Base-by-base conservation (phyloP, 2,113 vertebrate species). In the Ramphastos sulfuratus region DNA sequence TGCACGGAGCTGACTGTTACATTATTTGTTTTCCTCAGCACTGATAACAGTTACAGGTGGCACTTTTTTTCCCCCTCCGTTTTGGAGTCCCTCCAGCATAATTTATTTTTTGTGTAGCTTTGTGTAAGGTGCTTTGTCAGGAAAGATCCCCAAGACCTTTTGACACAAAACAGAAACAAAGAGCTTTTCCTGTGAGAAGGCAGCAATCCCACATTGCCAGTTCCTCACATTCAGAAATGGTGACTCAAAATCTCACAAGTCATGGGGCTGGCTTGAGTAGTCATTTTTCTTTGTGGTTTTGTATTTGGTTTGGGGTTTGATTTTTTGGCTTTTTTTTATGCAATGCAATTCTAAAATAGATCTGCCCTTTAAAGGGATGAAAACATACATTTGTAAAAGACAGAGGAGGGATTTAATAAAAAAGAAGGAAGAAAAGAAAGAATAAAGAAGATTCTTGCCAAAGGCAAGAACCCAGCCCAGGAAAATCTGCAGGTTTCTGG, bases 21-120 rank as follows among this genome's bases (percentile, higher is more conserved):
- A 21, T 92, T 92, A 12, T 35, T 87, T 93, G 56, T 95, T 92
- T 82, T 79, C n/a, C 86, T 86, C 73, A 81, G 12, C 42, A 16
- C 21, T 80, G 55, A 5, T 66, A 92, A 82, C 42, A 90, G 59
- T 78, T 93, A 24, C 59, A 95, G 56, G 63, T 84, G 66, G 80
- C 44, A 30, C 44, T 60, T 65, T 76, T 75, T 82, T 77, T 5
- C 12, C 15, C 6, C 83, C 55, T 84, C 80, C 13, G 15, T 78
- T 82, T 79, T 73, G 27, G 87, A 65, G 50, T 72, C 56, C 35
- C 70, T 80, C 15, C 30, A 64, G 75, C 71, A 64, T 55, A 84
- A 87, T 90, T 94, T 92, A 70, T 76, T 93, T 39, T 87, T 64
- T 85, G 14, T 70, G 33, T 33, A 30, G 31, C 42, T 73, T 80